Conservation (phyloP, 1,140 invertebrate genomes). For the Heliconius congener region DNA sequence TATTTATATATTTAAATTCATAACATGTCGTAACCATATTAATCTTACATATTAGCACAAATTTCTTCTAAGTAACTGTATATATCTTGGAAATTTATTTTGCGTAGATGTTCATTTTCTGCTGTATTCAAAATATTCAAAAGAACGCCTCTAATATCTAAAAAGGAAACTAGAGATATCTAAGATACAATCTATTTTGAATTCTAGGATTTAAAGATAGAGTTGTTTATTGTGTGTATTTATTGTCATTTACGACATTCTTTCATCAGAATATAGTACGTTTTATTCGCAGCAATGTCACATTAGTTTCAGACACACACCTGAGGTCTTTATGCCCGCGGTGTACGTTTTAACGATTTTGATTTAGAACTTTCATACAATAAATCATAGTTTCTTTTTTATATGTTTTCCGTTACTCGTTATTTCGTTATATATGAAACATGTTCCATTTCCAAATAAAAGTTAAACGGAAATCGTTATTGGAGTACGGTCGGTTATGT, state of each 20-base stretch:
- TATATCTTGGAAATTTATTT: conserved; percentile 37
- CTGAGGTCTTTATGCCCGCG: conserved; percentile 40
- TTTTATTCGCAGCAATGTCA: conserved; percentile 41
- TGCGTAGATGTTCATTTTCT: conserved; percentile 38
- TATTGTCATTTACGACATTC: not conserved
- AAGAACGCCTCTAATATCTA: conserved; percentile 21
- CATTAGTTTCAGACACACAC: conserved; percentile 45
- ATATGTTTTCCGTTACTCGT: not conserved
- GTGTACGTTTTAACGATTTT: conserved; percentile 41
- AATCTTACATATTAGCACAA: conserved; percentile 15
- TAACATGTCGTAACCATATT: not conserved
- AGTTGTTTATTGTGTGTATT: not conserved
- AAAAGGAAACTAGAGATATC: not conserved
- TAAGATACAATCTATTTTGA: not conserved
- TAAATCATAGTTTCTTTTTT: conserved; percentile 12
- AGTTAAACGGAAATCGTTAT: conserved; percentile 1
- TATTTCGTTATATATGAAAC: conserved; percentile 11
- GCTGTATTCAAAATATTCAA: conserved; percentile 37
- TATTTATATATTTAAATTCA: not conserved
- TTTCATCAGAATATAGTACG: not conserved
- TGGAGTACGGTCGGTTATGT: not conserved
- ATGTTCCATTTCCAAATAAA: conserved; percentile 3
- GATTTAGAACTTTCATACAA: conserved; percentile 34
- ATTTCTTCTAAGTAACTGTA: conserved; percentile 29
- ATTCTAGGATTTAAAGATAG: not conserved